phyloP scores from a whole-genome alignment of 2,888 invertebrate genomes.

The Tenodera sinensis region DNA sequence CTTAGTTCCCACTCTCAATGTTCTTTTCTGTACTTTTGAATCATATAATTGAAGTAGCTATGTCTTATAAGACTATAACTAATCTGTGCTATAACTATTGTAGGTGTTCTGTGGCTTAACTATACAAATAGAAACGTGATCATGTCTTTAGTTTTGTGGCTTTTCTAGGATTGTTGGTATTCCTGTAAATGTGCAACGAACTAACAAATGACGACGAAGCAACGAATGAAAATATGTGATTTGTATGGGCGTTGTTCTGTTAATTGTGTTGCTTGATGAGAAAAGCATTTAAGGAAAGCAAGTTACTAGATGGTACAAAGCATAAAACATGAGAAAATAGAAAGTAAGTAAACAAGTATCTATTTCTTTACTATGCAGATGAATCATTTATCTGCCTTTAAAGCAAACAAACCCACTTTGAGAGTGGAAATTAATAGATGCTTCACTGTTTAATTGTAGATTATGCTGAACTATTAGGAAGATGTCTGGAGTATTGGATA shows the following conservation, averaged over 20 bases:
- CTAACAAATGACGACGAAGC: too few relatives aligned
- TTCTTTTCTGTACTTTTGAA: too few relatives aligned
- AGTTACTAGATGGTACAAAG: neutral
- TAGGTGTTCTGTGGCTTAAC: too few relatives aligned
- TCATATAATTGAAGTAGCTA: too few relatives aligned
- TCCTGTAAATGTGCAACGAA: neutral
- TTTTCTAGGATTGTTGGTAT: neutral
- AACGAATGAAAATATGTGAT: too few relatives aligned
- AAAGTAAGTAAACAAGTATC: neutral
- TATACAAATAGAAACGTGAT: too few relatives aligned
- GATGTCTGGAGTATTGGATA: slow-evolving; percentile 15
- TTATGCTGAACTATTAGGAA: neutral
- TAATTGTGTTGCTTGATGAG: neutral
- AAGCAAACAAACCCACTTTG: neutral
- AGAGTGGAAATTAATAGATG: too few relatives aligned
- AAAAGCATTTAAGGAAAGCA: too few relatives aligned
- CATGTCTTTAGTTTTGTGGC: too few relatives aligned
- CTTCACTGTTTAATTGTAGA: neutral
- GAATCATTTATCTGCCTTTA: neutral
- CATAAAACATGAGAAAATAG: neutral
- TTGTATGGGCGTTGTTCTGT: neutral
- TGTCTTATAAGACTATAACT: too few relatives aligned
- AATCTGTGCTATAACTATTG: too few relatives aligned
- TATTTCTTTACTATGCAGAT: neutral
- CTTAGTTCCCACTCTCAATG: too few relatives aligned